These are phyloP conservation scores for Lasioglossum villosulum DNA, from an alignment of 2,888 invertebrate species.

Conservation along the genomic window DNA sequence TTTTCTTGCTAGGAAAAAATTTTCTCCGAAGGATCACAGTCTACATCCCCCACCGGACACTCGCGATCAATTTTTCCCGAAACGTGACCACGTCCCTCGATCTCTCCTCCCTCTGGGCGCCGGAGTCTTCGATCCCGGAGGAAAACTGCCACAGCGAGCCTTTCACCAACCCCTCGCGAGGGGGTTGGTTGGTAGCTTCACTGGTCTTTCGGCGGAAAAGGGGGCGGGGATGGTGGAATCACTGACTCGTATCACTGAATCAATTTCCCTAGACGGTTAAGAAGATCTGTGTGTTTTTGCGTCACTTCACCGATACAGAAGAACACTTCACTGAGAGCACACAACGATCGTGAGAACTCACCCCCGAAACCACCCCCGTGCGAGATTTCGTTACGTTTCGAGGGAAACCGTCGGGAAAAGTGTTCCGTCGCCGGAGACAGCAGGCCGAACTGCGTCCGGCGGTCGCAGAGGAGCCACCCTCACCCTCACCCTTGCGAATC, in stretches of 20 bases:
- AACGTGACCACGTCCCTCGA: slow-evolving; percentile 16
- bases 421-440: neutral
- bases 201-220: neutral
- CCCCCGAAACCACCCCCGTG: neutral
- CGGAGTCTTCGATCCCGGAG: slow-evolving; percentile 1
- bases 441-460: neutral
- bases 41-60: neutral
- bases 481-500: neutral
- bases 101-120: neutral
- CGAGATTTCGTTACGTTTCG: neutral
- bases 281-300: neutral
- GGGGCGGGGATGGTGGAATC: neutral
- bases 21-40: neutral
- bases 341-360: neutral
- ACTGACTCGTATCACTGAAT: neutral
- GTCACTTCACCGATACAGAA: neutral
- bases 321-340: neutral
- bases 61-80: slow-evolving; percentile 26
- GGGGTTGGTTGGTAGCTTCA: neutral
- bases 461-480: neutral
- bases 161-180: neutral
- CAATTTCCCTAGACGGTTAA: neutral
- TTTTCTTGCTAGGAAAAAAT: neutral
- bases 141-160: neutral
- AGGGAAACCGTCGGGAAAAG: neutral